Conservation (phyloP, 2,113 vertebrate species). For the Okapia johnstoni region DNA sequence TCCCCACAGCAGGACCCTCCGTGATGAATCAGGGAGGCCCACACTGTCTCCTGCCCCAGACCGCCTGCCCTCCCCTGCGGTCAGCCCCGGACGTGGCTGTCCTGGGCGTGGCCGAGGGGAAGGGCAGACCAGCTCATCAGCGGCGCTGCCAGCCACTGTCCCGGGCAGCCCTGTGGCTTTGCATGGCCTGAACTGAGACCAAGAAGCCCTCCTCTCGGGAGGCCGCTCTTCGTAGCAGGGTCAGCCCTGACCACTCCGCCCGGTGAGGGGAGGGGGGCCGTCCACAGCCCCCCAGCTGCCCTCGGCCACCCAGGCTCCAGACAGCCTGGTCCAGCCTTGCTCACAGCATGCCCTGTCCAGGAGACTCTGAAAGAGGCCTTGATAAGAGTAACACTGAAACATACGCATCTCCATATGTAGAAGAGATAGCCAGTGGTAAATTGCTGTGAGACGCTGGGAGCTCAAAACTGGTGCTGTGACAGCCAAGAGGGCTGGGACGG, state of each 20-base stretch:
- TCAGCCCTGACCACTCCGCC: background rate
- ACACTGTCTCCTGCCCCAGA: background rate
- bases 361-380: background rate
- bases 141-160: rapidly evolving
- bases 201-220: background rate
- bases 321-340: background rate
- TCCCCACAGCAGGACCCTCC: background rate
- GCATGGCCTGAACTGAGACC: background rate
- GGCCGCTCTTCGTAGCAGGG: background rate
- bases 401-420: background rate
- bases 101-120: background rate
- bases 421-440: background rate
- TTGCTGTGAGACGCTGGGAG: background rate
- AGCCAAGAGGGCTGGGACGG: rapidly evolving
- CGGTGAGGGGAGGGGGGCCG: background rate
- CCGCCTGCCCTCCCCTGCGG: background rate
- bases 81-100: background rate
- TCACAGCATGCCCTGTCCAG: background rate
- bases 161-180: background rate
- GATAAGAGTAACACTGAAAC: background rate
- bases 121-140: background rate
- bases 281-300: background rate
- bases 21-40: background rate
- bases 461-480: background rate
- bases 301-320: background rate